A percentile compares a stretch with the other conserved stretches of the same genome.
phyloP scores from a whole-genome alignment of 2,113 vertebrate species.

The Neodon shergylaensis region DNA sequence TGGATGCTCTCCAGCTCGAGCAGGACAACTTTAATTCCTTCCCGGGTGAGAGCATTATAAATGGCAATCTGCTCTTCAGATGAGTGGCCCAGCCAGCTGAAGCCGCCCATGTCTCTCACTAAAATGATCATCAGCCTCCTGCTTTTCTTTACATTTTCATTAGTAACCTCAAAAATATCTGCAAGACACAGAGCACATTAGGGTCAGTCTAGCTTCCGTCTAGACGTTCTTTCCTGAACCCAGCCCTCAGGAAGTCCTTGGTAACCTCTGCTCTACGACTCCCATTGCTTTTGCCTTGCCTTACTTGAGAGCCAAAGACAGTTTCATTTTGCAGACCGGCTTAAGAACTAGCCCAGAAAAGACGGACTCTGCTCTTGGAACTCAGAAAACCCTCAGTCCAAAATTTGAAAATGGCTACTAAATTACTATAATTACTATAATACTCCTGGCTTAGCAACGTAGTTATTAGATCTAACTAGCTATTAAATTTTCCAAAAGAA shows the following conservation, averaged over 20 bases:
- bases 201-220: neutral
- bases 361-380: neutral
- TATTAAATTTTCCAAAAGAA: neutral
- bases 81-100: slow-evolving; percentile 75
- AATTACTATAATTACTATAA: neutral
- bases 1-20: slow-evolving; percentile 93
- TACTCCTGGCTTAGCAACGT: neutral
- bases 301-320: neutral
- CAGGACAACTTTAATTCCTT: slow-evolving; percentile 91
- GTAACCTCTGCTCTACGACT: no score
- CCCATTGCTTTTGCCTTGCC: neutral
- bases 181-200: slow-evolving; percentile 56
- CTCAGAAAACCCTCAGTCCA: neutral
- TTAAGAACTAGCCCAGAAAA: neutral
- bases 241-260: neutral
- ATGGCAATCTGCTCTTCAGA: slow-evolving; percentile 90
- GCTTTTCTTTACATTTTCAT: slow-evolving; percentile 89
- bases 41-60: slow-evolving; percentile 89
- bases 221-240: neutral
- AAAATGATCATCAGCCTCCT: slow-evolving; percentile 92
- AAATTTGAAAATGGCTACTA: neutral
- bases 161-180: slow-evolving; percentile 81
- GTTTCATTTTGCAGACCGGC: neutral
- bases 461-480: neutral
- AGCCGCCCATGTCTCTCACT: slow-evolving; percentile 79